Evolutionary conservation across 2,797 vertebrate species (phyloP).

Genomic region (Galagoides demidoff): DNA sequence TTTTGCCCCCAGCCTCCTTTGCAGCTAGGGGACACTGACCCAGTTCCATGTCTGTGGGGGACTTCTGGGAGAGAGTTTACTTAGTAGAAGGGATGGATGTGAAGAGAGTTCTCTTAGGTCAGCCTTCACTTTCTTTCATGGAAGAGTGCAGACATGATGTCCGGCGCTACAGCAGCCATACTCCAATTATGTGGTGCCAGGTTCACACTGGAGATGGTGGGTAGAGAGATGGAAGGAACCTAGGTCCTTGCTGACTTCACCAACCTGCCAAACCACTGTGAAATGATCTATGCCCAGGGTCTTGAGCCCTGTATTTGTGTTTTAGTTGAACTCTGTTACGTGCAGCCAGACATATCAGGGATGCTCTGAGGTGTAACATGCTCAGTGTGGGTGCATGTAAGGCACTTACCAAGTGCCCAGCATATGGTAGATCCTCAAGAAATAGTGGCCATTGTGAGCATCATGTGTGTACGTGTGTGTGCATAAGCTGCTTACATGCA

Average conservation of each 20-base stretch:
- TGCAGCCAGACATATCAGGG: not conserved
- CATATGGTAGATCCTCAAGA: too few species aligned
- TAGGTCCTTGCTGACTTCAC: not conserved
- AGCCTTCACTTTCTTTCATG: not conserved
- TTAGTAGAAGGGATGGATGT: not conserved
- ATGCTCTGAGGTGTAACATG: not conserved
- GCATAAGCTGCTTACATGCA: not conserved
- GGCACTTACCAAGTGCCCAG: not conserved
- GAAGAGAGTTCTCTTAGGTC: not conserved
- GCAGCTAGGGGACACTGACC: not conserved
- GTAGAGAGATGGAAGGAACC: not conserved
- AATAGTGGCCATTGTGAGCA: fast-evolving
- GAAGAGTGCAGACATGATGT: not conserved
- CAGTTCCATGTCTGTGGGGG: not conserved
- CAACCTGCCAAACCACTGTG: not conserved
- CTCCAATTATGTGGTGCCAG: not conserved
- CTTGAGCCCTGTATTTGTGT: not conserved
- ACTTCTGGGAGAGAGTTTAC: not conserved
- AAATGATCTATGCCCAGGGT: not conserved
- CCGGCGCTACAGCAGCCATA: not conserved
- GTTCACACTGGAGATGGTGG: not conserved
- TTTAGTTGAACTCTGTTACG: not conserved
- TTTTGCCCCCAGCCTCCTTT: not conserved
- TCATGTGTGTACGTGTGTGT: fast-evolving
- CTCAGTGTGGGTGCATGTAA: fast-evolving